Evolutionary conservation across 2,797 vertebrate genomes (phyloP), one percentile per base, ranked within the genome.

Genomic region (Antrozous pallidus): DNA sequence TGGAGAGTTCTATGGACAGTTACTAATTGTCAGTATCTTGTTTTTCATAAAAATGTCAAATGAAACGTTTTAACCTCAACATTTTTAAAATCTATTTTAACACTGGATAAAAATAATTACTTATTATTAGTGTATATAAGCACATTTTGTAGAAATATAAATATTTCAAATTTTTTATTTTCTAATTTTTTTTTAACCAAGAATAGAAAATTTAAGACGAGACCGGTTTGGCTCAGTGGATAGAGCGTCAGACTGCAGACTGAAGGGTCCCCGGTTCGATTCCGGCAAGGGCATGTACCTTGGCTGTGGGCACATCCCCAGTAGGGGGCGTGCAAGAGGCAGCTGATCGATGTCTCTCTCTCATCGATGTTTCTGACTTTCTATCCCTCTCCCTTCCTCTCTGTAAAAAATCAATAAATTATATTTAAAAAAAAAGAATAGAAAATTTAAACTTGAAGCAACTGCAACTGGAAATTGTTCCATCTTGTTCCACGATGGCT

Each of bases 1-100:
- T 84, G 61, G 63, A 56, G 75, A 86, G 4, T 71, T 51, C 26
- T 33, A 61, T 20, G 61, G 45, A 81, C 33, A n/a, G 82, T 88
- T 71, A 75, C 26, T 81, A 58, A 87, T 51, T 47, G 45, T 73
- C 49, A 88, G 12, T 45, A 75, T 74, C 49, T 28, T 16, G 8
- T 58, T 80, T 90, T 71, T 75, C 33, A 45, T 74, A 87, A 92
- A 71, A 74, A 85, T 87, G 69, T 90, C 58, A 86, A 90, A 36
- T 73, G 16, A 38, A 40, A 24, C 4, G 0, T 87, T 93, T 82
- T 26, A 88, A 71, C 1, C 16, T 9, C 18, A 69, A 40, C 38
- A 38, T 65, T 73, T 88, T 36, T 40, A n/a, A n/a, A n/a, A 26
- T 45, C 73, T 28, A 31, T 96, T 81, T 78, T 54, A 80, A 90